Conservation (phyloP, 1,140 invertebrate genomes). For the Pachypsylla venusta region DNA sequence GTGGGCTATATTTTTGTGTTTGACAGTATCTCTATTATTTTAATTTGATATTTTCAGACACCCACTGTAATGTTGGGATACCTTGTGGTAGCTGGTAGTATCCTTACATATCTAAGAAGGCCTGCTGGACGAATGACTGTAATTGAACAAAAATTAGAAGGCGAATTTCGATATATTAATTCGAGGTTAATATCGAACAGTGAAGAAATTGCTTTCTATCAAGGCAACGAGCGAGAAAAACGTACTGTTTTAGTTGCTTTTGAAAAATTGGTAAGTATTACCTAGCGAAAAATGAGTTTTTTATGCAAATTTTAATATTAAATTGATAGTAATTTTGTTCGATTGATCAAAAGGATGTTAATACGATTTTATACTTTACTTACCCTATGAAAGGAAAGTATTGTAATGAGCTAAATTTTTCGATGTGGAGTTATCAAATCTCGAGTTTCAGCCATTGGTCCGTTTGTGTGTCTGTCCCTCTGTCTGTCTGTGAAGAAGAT, state of each 20-base stretch:
- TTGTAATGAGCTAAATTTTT: no score
- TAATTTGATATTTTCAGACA: slow-evolving; percentile 42
- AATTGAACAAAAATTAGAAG: slow-evolving; percentile 88
- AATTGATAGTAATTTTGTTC: no score
- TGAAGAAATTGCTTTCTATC: slow-evolving; percentile 94
- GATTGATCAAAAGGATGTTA: no score
- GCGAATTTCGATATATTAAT: slow-evolving; percentile 94
- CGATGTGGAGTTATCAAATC: no score
- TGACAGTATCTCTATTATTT: no score
- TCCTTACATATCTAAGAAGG: slow-evolving; percentile 62
- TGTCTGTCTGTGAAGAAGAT: no score
- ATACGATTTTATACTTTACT: no score
- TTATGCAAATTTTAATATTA: no score
- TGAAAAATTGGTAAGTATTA: slow-evolving; percentile 58
- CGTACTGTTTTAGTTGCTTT: slow-evolving; percentile 75
- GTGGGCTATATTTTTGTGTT: neutral
- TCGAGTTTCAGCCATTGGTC: no score
- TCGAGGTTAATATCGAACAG: slow-evolving; percentile 92
- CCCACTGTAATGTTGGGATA: slow-evolving; percentile 75
- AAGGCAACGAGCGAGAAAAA: slow-evolving; percentile 51
- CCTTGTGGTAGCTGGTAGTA: slow-evolving; percentile 62
- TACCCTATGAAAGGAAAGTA: no score
- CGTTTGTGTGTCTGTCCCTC: no score
- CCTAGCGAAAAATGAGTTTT: no score
- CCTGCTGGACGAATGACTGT: slow-evolving; percentile 82